Evolutionary conservation across 2,113 vertebrate genomes (phyloP), one percentile per base, ranked within the genome.

Genomic region (Motacilla tschutschensis): DNA sequence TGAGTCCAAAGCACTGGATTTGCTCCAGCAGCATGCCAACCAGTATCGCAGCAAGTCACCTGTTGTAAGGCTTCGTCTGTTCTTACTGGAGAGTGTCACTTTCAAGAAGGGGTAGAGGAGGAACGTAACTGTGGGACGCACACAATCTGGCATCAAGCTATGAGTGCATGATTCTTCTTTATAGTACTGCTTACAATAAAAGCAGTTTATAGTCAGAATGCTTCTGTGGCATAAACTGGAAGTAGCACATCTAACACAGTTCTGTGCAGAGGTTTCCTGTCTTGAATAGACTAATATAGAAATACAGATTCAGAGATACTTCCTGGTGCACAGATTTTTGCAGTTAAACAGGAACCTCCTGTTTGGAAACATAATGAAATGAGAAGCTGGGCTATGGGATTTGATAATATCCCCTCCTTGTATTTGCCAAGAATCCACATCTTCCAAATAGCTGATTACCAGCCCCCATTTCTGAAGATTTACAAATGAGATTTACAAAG

Each of bases 31-130:
- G 91, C 99, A 98, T 83, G 98, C 97, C 93, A 98, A 81, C 94
- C 98, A 99, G 57, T 99, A 98, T 93, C 98, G 98, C 75, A 98
- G 98, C 94, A 99, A 99, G 96, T 99, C 98, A 38, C 98, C 98
- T 26, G 98, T 97, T 93, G 99, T 99, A 97, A 98, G 99, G 66
- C 53, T 83, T 88, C 51, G 12, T 93, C 59, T 84, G 10, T 94
- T 93, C 54, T 71, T 75, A 29, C 33, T 93, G 70, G 55, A 72
- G 65, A 89, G 73, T 29, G 10, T 40, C 35, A 18, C 71, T 33
- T 65, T 64, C 62, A 20, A 64, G 60, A 59, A 50, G 60, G 76
- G 41, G 43, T 76, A 74, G 75, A 79, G 66, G 67, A 74, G 71
- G 58, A 79, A 58, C 11, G 8, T 71, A 2, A 28, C 69, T 70